Percentiles rank a stretch among this genome's conserved stretches.
These are phyloP conservation scores for Neodiprion lecontei DNA, from an alignment of 1,140 invertebrate genomes.

Conservation along the genomic window DNA sequence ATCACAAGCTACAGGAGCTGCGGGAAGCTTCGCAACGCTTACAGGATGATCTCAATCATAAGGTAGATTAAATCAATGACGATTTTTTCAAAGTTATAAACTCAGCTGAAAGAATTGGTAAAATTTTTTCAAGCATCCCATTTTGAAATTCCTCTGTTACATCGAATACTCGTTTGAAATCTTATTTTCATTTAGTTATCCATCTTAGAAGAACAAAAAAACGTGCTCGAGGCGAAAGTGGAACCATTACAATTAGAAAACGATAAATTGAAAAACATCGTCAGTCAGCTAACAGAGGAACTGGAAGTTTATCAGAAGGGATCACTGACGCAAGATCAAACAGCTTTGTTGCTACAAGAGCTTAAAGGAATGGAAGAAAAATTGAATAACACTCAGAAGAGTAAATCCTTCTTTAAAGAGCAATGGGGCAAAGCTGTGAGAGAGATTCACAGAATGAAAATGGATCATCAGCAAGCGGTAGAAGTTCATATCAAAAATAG, in stretches of 20 bases:
- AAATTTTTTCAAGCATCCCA: neutral
- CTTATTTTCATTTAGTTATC: conserved; percentile 34
- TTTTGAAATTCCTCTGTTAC: conserved; percentile 14
- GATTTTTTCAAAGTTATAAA: neutral
- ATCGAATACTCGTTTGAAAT: conserved; percentile 20
- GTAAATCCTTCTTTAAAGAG: conserved; percentile 68
- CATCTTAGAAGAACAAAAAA: conserved; percentile 48
- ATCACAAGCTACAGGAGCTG: conserved; percentile 52
- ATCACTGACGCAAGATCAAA: conserved; percentile 57
- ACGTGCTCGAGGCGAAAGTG: conserved; percentile 45
- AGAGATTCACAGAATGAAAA: conserved; percentile 64
- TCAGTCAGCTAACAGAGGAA: conserved; percentile 51
- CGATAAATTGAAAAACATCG: conserved; percentile 48
- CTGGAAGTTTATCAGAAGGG: conserved; percentile 53
- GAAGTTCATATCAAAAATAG: conserved; percentile 57
- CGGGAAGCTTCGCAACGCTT: conserved; percentile 47
- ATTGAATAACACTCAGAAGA: conserved; percentile 60
- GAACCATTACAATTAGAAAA: conserved; percentile 54
- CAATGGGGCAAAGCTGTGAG: conserved; percentile 65
- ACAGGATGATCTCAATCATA: conserved; percentile 50
- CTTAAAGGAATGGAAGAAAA: conserved; percentile 66
- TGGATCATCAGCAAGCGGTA: conserved; percentile 54
- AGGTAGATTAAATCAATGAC: conserved; percentile 32
- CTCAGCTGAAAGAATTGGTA: too few species aligned
- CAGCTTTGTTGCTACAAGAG: conserved; percentile 56